Percentiles rank a stretch among this genome's conserved stretches.
Conservation (phyloP, 2,797 vertebrate species). For the Sebastes elongatus region DNA sequence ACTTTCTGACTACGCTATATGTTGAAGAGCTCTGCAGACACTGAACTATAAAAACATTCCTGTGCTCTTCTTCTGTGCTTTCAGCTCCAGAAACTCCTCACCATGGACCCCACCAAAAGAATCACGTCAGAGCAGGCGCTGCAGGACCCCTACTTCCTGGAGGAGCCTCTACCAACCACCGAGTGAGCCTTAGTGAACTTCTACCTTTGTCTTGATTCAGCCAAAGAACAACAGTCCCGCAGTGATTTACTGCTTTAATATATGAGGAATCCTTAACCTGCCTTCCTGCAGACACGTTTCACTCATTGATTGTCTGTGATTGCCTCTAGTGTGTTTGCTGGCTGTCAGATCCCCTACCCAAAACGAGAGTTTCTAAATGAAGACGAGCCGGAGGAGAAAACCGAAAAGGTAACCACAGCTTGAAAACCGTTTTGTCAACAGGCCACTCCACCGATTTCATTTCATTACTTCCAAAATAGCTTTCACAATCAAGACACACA, state of each 20-base stretch:
- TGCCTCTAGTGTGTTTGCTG: slow-evolving; percentile 92
- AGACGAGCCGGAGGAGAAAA: slow-evolving; percentile 97
- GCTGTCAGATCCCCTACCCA: slow-evolving; percentile 98
- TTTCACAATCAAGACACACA: background rate
- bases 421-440: background rate
- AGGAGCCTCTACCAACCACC: slow-evolving; percentile 94
- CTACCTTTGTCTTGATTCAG: background rate
- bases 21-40: background rate
- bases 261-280: background rate
- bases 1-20: background rate
- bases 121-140: slow-evolving; percentile 97
- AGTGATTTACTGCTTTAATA: background rate
- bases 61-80: slow-evolving; percentile 1
- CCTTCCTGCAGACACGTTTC: background rate
- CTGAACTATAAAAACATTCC: background rate
- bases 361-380: slow-evolving; percentile 98
- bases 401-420: slow-evolving; percentile 89
- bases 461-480: background rate
- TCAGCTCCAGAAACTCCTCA: slow-evolving; percentile 97
- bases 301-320: background rate
- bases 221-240: background rate
- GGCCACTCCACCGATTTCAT: background rate
- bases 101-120: slow-evolving; percentile 98
- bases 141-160: slow-evolving; percentile 96
- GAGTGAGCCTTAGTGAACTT: slow-evolving; percentile 84